Conservation (phyloP, 2,113 vertebrate genomes). For the Barbus barbus region DNA sequence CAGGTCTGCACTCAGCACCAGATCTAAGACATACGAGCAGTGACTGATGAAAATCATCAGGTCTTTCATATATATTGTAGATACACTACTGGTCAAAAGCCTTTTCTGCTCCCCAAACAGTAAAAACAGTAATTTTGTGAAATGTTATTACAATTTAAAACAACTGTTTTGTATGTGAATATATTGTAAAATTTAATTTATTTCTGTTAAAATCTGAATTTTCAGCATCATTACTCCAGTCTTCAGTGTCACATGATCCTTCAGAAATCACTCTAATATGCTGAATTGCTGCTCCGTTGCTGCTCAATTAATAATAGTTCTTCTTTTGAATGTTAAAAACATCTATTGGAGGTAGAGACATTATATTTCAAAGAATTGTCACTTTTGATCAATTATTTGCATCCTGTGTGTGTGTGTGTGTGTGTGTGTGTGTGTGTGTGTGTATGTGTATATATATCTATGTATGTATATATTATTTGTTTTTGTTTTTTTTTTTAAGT, state of each 20-base stretch:
- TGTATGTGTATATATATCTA: too few relatives aligned
- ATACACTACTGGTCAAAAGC: too few relatives aligned
- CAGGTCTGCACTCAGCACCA: constrained; percentile 83
- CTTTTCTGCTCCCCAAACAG: not conserved
- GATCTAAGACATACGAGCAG: constrained; percentile 33
- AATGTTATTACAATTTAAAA: not conserved
- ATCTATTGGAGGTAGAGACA: too few relatives aligned
- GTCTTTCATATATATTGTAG: not conserved
- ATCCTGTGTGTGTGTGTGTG: too few relatives aligned
- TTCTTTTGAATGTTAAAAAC: not conserved
- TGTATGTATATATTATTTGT: too few relatives aligned
- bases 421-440: too few relatives aligned
- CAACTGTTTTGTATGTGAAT: not conserved
- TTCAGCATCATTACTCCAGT: not conserved
- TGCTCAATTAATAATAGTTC: too few relatives aligned
- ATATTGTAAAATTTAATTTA: not conserved
- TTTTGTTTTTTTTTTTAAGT: too few relatives aligned
- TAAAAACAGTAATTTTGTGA: not conserved
- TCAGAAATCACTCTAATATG: not conserved
- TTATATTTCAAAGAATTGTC: too few relatives aligned
- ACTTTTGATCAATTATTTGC: too few relatives aligned
- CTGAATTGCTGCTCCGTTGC: not conserved
- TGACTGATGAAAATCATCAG: not conserved
- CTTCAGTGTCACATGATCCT: not conserved
- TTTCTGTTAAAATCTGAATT: not conserved